Evolutionary conservation across 2,113 vertebrate species (phyloP).

Genomic region (Tetrao urogallus): DNA sequence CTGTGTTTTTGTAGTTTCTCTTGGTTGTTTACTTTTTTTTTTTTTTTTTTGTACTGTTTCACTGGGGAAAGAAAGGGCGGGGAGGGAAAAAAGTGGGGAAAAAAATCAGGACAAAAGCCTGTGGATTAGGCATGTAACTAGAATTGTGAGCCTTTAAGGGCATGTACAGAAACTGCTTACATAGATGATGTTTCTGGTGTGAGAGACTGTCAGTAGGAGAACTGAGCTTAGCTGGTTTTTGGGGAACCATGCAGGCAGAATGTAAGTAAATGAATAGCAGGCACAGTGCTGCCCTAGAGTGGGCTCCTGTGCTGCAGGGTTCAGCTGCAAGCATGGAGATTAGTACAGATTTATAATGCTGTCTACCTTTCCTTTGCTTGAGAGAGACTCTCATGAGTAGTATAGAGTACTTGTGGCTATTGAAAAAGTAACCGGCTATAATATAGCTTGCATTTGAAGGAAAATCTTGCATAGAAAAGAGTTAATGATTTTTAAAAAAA

Average conservation of each 20-base stretch:
- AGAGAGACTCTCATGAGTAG: neutral
- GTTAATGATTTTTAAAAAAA: too few species aligned
- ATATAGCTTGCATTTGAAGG: too few species aligned
- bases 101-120: neutral
- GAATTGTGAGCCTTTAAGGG: neutral
- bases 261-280: rapidly evolving
- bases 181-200: neutral
- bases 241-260: neutral
- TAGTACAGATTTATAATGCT: too few species aligned
- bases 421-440: neutral
- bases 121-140: rapidly evolving
- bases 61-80: neutral
- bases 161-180: neutral
- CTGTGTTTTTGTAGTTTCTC: neutral
- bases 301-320: too few species aligned
- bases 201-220: neutral
- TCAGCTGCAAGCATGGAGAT: neutral
- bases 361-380: neutral
- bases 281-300: neutral
- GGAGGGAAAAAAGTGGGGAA: neutral
- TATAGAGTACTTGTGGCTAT: too few species aligned
- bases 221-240: neutral
- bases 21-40: neutral
- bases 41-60: too few species aligned
- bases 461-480: neutral